Evolutionary conservation across 2,113 vertebrate genomes (phyloP).

Genomic region (Micronycteris hirsuta): DNA sequence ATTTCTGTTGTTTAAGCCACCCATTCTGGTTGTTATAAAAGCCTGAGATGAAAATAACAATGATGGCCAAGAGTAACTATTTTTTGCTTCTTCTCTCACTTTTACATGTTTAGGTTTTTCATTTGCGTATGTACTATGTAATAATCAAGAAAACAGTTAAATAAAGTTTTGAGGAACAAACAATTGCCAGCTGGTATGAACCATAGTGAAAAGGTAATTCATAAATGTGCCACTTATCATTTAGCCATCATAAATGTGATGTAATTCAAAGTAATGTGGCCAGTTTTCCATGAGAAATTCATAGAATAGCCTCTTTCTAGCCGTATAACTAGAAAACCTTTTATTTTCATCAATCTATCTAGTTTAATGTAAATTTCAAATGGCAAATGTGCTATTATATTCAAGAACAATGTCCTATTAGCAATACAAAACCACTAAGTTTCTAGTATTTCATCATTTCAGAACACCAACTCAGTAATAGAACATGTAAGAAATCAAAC

Average conservation of each 20-base stretch:
- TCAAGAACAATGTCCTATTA: background rate
- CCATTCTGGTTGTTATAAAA: background rate
- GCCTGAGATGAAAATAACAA: background rate
- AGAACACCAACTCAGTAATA: slow-evolving; percentile 13
- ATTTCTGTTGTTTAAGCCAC: background rate
- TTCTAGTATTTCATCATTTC: slow-evolving; percentile 37
- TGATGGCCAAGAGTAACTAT: background rate
- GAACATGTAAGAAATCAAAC: slow-evolving; percentile 36
- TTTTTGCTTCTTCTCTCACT: background rate
- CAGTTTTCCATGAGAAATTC: slow-evolving; percentile 2
- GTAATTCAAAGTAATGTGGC: slow-evolving; percentile 29
- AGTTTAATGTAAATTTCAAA: slow-evolving; percentile 40
- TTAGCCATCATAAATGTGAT: slow-evolving; percentile 34
- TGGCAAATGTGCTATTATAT: background rate
- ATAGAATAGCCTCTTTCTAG: background rate
- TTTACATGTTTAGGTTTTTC: slow-evolving; percentile 19
- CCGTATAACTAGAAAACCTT: background rate
- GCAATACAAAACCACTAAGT: slow-evolving; percentile 18
- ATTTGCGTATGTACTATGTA: background rate
- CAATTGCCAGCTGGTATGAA: background rate
- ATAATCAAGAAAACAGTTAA: slow-evolving; percentile 25
- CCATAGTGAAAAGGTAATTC: background rate
- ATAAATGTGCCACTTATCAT: background rate
- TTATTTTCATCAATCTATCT: slow-evolving; percentile 10
- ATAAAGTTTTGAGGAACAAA: background rate